Evolutionary conservation across 2,113 vertebrate species (phyloP).

Genomic region (Tichodroma muraria): DNA sequence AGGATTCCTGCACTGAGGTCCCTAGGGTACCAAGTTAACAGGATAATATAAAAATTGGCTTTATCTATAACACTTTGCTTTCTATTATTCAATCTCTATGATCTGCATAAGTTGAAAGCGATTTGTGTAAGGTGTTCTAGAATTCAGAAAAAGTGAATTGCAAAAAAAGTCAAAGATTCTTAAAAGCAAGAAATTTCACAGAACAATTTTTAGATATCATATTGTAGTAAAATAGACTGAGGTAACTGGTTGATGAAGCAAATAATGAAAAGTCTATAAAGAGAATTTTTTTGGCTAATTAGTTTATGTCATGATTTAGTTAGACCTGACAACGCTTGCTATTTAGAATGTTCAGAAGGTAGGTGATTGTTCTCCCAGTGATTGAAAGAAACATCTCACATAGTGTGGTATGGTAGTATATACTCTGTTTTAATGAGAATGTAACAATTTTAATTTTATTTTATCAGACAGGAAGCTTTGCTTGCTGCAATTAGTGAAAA

Average conservation of each 20-base stretch:
- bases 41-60: not conserved
- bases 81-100: not conserved
- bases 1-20: not conserved
- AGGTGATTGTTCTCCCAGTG: not conserved
- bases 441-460: slow-evolving; percentile 29
- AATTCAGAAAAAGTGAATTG: not conserved
- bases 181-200: not conserved
- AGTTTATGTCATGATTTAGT: not conserved
- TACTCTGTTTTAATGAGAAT: not conserved
- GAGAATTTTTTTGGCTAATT: not conserved
- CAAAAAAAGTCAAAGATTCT: not conserved
- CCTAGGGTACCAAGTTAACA: not conserved
- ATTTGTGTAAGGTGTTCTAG: not conserved
- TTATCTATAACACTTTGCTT: not conserved
- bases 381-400: not conserved
- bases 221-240: not conserved
- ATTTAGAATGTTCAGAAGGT: not conserved
- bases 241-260: not conserved
- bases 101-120: not conserved
- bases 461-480: slow-evolving; percentile 91
- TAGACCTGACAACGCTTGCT: not conserved
- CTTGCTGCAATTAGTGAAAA: slow-evolving; percentile 99
- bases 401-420: not conserved
- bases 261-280: not conserved
- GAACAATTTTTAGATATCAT: not conserved